Evolutionary conservation across 2,888 invertebrate genomes (phyloP).

Genomic region (Philereme vetulata): DNA sequence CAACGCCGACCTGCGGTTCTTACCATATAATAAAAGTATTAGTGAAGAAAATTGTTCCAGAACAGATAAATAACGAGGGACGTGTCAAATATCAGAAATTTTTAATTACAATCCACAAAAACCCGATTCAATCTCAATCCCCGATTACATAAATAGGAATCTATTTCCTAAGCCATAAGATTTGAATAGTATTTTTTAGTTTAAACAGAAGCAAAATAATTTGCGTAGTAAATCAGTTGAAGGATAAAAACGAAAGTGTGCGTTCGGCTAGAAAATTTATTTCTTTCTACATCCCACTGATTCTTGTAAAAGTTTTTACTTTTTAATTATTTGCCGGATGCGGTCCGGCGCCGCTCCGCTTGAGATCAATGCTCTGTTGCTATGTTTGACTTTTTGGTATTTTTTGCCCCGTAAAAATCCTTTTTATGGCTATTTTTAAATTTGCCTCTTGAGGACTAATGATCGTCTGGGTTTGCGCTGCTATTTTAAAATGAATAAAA

Average conservation of each 20-base stretch:
- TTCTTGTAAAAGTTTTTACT: conserved; percentile 75
- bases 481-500: background rate
- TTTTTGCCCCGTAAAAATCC: conserved; percentile 38
- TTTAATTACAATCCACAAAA: conserved; percentile 24
- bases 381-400: conserved; percentile 51
- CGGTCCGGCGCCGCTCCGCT: conserved; percentile 57
- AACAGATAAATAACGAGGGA: conserved; percentile 5
- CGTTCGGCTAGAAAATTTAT: conserved; percentile 74
- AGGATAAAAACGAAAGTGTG: conserved; percentile 74
- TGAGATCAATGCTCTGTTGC: conserved; percentile 61
- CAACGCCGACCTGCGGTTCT: no score
- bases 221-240: conserved; percentile 61
- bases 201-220: conserved; percentile 10
- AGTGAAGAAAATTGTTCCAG: background rate
- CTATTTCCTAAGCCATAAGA: conserved; percentile 15
- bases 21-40: no score
- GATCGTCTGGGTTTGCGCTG: background rate
- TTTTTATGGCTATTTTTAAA: conserved; percentile 17
- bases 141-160: background rate
- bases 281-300: conserved; percentile 72
- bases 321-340: conserved; percentile 79
- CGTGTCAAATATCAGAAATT: conserved; percentile 19
- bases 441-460: conserved; percentile 19
- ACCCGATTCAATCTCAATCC: background rate
- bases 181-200: conserved; percentile 11